A percentile compares a stretch with the other conserved stretches of the same genome.
These are phyloP conservation scores for Drosophila littoralis DNA, from an alignment of 1,140 invertebrate species.

Conservation along the genomic window DNA sequence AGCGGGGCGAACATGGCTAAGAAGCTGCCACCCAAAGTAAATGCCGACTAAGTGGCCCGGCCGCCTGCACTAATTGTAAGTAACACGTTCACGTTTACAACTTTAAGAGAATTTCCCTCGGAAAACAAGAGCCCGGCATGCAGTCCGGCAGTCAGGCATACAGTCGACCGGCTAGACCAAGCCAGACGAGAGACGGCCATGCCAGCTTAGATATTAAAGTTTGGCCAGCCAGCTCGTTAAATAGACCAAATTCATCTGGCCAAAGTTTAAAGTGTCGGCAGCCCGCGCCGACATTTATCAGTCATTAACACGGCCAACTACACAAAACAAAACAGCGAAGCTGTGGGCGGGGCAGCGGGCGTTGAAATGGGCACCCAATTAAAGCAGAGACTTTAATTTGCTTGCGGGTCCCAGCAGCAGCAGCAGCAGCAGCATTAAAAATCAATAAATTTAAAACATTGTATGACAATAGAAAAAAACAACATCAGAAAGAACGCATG, in stretches of 20 bases:
- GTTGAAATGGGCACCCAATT: constrained; percentile 42
- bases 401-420: constrained; percentile 8
- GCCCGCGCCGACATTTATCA: constrained; percentile 56
- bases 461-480: constrained; percentile 47
- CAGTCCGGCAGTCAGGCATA: constrained; percentile 23
- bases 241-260: constrained; percentile 71
- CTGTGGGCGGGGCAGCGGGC: not conserved
- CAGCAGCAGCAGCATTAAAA: constrained; percentile 50
- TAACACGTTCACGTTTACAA: constrained; percentile 78
- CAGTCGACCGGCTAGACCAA: constrained; percentile 47
- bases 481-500: constrained; percentile 37
- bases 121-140: constrained; percentile 37
- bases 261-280: constrained; percentile 70
- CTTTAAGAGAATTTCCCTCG: constrained; percentile 68
- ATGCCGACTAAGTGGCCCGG: constrained; percentile 63
- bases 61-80: constrained; percentile 72
- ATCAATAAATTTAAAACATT: constrained; percentile 81
- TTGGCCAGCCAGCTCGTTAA: constrained; percentile 54
- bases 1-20: constrained; percentile 4
- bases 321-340: constrained; percentile 8
- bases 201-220: constrained; percentile 76
- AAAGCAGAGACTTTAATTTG: constrained; percentile 70
- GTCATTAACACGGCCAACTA: constrained; percentile 67
- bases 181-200: constrained; percentile 26
- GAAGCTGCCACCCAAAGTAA: constrained; percentile 35